These are phyloP conservation scores for Sericinus montela DNA, from an alignment of 2,888 invertebrate species.

Conservation along the genomic window DNA sequence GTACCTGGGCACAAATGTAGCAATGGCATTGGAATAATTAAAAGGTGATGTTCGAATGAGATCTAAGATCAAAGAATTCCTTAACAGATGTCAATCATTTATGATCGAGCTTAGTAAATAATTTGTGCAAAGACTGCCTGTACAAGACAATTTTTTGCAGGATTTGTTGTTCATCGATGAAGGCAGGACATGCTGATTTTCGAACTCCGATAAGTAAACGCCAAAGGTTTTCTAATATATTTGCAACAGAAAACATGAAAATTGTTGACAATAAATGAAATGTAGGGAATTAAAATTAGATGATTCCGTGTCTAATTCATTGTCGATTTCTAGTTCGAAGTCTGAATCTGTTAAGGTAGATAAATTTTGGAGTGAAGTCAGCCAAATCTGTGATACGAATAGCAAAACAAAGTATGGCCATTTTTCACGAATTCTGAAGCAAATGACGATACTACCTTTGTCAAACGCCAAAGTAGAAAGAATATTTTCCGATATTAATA, in stretches of 20 bases:
- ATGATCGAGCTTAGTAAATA: slow-evolving; percentile 10
- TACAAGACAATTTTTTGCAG: neutral
- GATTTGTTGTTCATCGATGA: slow-evolving; percentile 14
- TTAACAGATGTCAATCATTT: slow-evolving; percentile 11
- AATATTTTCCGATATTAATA: no score
- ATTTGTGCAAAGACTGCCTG: neutral
- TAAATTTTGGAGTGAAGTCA: slow-evolving; percentile 14
- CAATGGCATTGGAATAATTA: no score
- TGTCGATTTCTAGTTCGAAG: slow-evolving; percentile 11
- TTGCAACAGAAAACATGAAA: slow-evolving; percentile 14
- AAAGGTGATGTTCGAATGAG: slow-evolving; percentile 2
- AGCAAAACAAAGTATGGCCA: slow-evolving; percentile 1
- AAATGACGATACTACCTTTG: no score
- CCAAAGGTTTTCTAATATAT: slow-evolving; percentile 14
- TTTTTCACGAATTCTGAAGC: no score
- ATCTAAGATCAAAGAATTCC: slow-evolving; percentile 9
- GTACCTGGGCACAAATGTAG: no score
- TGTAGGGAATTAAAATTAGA: neutral
- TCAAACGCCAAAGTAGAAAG: no score
- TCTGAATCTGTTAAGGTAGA: slow-evolving; percentile 12
- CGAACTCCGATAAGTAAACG: slow-evolving; percentile 14
- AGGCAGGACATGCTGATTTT: slow-evolving; percentile 12
- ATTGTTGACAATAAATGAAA: slow-evolving; percentile 9
- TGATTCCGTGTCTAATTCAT: slow-evolving; percentile 3
- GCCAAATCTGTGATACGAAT: slow-evolving; percentile 5